Base-by-base conservation (phyloP, 2,797 vertebrate genomes). In the Halcyon smyrnensis region DNA sequence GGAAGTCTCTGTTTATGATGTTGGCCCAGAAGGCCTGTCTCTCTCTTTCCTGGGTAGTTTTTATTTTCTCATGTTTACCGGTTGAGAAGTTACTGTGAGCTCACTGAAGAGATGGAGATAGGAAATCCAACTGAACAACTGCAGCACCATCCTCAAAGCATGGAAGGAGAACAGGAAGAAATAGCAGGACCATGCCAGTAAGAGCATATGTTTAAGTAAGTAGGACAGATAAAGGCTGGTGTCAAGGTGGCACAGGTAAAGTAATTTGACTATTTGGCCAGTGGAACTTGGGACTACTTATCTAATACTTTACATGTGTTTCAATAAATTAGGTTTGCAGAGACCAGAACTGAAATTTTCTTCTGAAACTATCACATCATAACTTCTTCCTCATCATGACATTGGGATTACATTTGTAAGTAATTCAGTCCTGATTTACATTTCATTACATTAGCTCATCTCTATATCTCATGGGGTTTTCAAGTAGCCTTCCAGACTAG, bases 131-230 rank as follows among this genome's bases (percentile, higher is more conserved):
- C 6, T 16, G 50, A 68, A 9, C 36, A 56, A 48, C 18, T 39
- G 34, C 39, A 83, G 32, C 56, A 18, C 3, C 9, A 3, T 23
- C 21, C 32, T 41, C 37, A 5, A 45, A 53, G 9, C 0, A 0
- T 41, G 23, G 39, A 65, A 87, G 30, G 2, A 36, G 10, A 89
- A 17, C 5, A 39, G n/a, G 9, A 83, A 60, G 48, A 74, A 89
- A 67, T 2, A 70, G 0, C 32, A 75, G 5, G 14, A 39, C 15
- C 9, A 4, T 45, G 30, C 16, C 56, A n/a, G 11, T 46, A 46
- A 53, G 12, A 48, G 9, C 11, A 3, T 54, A 32, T 34, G 8
- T 77, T 83, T 48, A 63, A 88, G 57, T 32, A 45, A 4, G 0
- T 7, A 69, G 25, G 20, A 64, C 17, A 2, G 36, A 48, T 48